Percentiles rank a stretch among this genome's conserved stretches.
These are phyloP conservation scores for Sclerurus mexicanus DNA, from an alignment of 2,113 vertebrate genomes.

Conservation along the genomic window DNA sequence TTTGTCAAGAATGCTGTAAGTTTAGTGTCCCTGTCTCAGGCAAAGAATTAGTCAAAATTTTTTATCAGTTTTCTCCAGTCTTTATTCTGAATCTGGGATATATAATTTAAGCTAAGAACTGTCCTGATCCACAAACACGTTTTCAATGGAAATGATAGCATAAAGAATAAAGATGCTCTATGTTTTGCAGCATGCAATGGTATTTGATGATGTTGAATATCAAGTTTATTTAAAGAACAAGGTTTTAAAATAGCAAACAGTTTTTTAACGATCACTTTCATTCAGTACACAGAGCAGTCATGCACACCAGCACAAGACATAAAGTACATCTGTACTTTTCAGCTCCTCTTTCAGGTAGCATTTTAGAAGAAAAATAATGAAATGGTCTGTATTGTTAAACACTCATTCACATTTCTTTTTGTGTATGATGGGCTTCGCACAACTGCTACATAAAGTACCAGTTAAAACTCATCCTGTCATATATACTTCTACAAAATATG, in stretches of 20 bases:
- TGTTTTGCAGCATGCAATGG: not conserved
- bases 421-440: conserved; percentile 44
- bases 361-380: conserved; percentile 44
- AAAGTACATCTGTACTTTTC: not conserved
- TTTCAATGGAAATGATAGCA: not conserved
- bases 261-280: not conserved
- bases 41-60: not conserved
- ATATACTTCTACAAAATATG: conserved; percentile 67
- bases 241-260: not conserved
- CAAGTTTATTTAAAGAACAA: not conserved
- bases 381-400: conserved; percentile 60
- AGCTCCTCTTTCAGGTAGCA: not conserved
- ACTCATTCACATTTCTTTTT: conserved; percentile 58
- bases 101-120: not conserved
- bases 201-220: conserved; percentile 5
- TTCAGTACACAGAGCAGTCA: not conserved
- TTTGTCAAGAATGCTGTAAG: not conserved
- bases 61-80: not conserved
- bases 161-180: not conserved
- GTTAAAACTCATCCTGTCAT: conserved; percentile 62
- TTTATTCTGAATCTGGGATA: not conserved
- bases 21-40: not conserved
- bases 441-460: conserved; percentile 54
- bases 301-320: not conserved
- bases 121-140: not conserved